Evolutionary conservation across 2,797 vertebrate genomes (phyloP).

Genomic region (Enteromius fasciolatus): DNA sequence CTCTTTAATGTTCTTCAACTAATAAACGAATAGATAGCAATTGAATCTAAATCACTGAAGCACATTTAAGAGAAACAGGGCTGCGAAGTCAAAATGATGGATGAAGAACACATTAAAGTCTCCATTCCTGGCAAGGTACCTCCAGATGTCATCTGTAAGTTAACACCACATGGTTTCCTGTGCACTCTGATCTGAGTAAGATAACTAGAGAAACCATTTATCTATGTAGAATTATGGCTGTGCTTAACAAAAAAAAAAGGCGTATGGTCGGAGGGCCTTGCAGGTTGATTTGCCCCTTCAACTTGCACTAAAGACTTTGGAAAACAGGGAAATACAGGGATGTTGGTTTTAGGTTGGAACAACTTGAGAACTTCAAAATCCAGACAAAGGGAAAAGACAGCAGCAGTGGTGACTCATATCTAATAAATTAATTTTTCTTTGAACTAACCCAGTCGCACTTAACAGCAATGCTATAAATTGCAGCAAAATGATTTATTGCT

Average conservation of each 20-base stretch:
- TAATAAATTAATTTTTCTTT: constrained; percentile 23
- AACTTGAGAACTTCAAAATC: constrained; percentile 34
- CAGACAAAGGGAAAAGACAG: constrained; percentile 39
- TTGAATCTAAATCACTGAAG: neutral
- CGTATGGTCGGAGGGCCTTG: neutral
- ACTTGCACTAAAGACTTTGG: neutral
- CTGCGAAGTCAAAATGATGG: constrained; percentile 5
- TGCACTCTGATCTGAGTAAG: neutral
- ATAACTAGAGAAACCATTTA: neutral
- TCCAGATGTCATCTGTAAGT: constrained; percentile 23
- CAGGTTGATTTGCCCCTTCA: neutral
- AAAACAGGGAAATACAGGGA: neutral
- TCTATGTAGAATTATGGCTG: neutral
- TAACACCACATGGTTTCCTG: constrained; percentile 18
- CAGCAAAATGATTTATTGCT: constrained; percentile 19
- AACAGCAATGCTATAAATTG: constrained; percentile 33
- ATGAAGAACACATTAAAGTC: neutral
- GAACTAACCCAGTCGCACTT: constrained; percentile 34
- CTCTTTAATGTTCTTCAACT: constrained; percentile 4
- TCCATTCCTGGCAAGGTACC: constrained; percentile 1
- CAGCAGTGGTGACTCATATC: constrained; percentile 5
- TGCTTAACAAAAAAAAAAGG: neutral
- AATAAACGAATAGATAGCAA: neutral
- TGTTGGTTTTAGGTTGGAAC: neutral
- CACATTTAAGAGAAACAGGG: constrained; percentile 11